Conservation (phyloP, 2,888 invertebrate genomes). For the Aspidiotus rigidus region DNA sequence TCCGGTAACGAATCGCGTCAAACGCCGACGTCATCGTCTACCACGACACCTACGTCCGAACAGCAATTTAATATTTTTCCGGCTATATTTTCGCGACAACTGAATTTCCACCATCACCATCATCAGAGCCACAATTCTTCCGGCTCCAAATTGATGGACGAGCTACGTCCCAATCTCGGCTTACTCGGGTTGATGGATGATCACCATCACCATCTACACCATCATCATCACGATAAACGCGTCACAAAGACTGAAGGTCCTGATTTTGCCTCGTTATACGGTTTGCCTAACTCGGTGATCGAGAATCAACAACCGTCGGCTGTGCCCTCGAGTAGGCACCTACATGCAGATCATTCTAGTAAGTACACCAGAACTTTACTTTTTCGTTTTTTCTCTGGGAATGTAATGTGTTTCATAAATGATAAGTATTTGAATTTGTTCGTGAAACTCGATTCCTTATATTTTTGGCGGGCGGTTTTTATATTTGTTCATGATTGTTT, state of each 20-base stretch:
- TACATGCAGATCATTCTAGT: slow-evolving; percentile 26
- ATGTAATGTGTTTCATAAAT: too few species aligned
- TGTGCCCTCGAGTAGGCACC: slow-evolving; percentile 34
- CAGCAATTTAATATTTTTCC: slow-evolving; percentile 88
- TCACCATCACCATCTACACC: slow-evolving; percentile 53
- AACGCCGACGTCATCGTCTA: slow-evolving; percentile 45
- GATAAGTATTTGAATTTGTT: too few species aligned
- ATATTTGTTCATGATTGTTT: too few species aligned
- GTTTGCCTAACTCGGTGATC: slow-evolving; percentile 36
- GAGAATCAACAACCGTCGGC: slow-evolving; percentile 35
- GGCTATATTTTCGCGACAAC: slow-evolving; percentile 79
- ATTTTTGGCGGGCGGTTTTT: too few species aligned
- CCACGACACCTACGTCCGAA: slow-evolving; percentile 35
- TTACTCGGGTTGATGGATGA: slow-evolving; percentile 70
- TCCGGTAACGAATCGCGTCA: slow-evolving; percentile 34
- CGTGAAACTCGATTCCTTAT: too few species aligned
- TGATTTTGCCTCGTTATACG: slow-evolving; percentile 79
- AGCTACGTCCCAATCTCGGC: slow-evolving; percentile 71
- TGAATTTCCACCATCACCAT: slow-evolving; percentile 54
- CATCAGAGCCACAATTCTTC: slow-evolving; percentile 35
- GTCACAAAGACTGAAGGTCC: slow-evolving; percentile 37
- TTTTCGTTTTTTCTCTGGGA: too few species aligned
- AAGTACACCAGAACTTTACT: not conserved
- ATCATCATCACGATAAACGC: slow-evolving; percentile 39
- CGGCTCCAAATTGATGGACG: slow-evolving; percentile 67